A percentile compares a stretch with the other conserved stretches of the same genome.
phyloP scores from a whole-genome alignment of 2,888 invertebrate genomes.

The Lutraria lutraria region DNA sequence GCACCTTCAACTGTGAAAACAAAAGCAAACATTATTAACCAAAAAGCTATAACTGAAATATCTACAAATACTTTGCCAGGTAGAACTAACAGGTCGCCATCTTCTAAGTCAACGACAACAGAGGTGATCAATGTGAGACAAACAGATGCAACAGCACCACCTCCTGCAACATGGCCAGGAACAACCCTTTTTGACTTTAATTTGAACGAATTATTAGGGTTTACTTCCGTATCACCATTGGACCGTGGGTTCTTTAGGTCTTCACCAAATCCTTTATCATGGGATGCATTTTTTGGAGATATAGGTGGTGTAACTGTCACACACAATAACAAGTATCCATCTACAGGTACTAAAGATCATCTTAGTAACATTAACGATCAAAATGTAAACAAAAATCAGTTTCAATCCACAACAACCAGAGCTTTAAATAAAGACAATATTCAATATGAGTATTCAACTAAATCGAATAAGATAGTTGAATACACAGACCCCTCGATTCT shows the following conservation, averaged over 20 bases:
- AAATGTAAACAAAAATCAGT: neutral
- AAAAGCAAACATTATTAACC: neutral
- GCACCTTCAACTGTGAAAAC: neutral
- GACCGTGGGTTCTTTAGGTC: neutral
- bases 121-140: neutral
- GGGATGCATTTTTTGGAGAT: conserved; percentile 38
- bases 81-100: neutral
- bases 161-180: conserved; percentile 16
- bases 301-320: neutral
- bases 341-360: neutral
- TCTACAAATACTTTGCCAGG: neutral
- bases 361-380: conserved; percentile 23
- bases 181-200: conserved; percentile 25
- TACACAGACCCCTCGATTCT: too few species aligned
- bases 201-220: conserved; percentile 34
- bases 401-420: neutral
- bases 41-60: too few species aligned
- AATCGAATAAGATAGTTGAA: neutral
- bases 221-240: neutral
- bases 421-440: neutral
- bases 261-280: conserved; percentile 12
- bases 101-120: neutral
- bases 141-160: neutral
- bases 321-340: neutral
- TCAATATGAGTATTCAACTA: neutral